Evolutionary conservation across 1,140 invertebrate species (phyloP).

Genomic region (Bombyx mandarina): DNA sequence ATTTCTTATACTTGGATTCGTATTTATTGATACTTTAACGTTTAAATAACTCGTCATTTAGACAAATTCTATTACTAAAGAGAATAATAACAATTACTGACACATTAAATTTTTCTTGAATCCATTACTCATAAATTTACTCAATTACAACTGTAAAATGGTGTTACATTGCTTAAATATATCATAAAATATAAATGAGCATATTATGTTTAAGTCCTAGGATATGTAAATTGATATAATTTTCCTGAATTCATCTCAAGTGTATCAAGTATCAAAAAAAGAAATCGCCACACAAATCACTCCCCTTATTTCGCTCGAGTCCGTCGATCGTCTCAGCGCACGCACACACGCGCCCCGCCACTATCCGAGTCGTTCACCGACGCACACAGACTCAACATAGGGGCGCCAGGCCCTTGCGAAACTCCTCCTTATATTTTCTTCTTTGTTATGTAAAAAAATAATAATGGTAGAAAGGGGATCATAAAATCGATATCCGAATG

Average conservation of each 20-base stretch:
- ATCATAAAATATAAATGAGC: no score
- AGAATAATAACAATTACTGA: no score
- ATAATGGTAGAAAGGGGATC: slow-evolving; percentile 65
- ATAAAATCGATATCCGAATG: slow-evolving; percentile 62
- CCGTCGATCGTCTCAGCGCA: slow-evolving; percentile 61
- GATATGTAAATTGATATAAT: no score
- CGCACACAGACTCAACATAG: slow-evolving; percentile 20
- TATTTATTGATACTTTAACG: slow-evolving; percentile 1
- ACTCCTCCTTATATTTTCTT: slow-evolving; percentile 65
- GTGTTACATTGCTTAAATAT: no score
- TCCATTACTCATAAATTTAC: no score
- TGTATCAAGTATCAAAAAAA: slow-evolving; percentile 23
- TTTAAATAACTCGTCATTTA: no score
- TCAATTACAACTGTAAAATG: no score
- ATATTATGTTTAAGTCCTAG: no score
- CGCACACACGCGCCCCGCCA: slow-evolving; percentile 36
- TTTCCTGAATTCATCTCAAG: no score
- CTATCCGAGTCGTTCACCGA: slow-evolving; percentile 43
- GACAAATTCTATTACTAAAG: no score
- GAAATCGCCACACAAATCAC: slow-evolving; percentile 40
- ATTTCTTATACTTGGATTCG: slow-evolving; percentile 46
- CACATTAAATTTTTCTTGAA: no score
- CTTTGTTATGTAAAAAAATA: slow-evolving; percentile 70
- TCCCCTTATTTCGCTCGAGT: slow-evolving; percentile 51
- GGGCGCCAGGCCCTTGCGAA: slow-evolving; percentile 52